Percentiles rank a stretch among this genome's conserved stretches.
Evolutionary conservation across 2,888 invertebrate genomes (phyloP).

Genomic region (Cancer borealis): DNA sequence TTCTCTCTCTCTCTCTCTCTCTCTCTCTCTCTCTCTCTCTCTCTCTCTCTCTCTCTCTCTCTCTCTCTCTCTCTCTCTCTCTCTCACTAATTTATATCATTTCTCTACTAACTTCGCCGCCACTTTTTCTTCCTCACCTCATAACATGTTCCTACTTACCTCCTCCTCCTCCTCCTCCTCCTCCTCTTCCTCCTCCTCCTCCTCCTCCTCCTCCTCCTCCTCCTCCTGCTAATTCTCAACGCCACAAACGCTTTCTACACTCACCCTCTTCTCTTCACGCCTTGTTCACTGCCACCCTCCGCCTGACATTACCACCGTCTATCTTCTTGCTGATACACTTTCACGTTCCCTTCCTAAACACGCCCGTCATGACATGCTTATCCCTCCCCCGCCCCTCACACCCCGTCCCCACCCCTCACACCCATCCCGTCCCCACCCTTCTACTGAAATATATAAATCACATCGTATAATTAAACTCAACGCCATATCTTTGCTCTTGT

Average conservation of each 20-base stretch:
- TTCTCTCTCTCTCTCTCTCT: conserved; percentile 44
- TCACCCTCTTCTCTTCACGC: no score
- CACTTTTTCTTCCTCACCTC: background rate
- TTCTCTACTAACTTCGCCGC: background rate
- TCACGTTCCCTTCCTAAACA: background rate
- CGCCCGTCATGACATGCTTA: background rate
- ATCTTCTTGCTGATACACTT: background rate
- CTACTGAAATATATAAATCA: background rate
- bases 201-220: background rate
- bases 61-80: conserved; percentile 38
- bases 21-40: conserved; percentile 48
- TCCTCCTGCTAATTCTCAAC: background rate
- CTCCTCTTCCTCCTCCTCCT: background rate
- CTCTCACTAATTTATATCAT: no score
- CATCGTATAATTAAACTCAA: background rate
- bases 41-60: conserved; percentile 38
- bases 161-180: background rate
- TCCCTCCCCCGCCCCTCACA: no score
- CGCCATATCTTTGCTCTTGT: background rate
- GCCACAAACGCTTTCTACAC: background rate
- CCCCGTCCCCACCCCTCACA: no score
- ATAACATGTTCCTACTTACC: background rate
- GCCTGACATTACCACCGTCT: background rate
- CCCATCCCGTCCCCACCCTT: no score
- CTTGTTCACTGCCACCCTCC: no score